Evolutionary conservation across 2,888 invertebrate genomes (phyloP).

Genomic region (Aleiodes testaceus): DNA sequence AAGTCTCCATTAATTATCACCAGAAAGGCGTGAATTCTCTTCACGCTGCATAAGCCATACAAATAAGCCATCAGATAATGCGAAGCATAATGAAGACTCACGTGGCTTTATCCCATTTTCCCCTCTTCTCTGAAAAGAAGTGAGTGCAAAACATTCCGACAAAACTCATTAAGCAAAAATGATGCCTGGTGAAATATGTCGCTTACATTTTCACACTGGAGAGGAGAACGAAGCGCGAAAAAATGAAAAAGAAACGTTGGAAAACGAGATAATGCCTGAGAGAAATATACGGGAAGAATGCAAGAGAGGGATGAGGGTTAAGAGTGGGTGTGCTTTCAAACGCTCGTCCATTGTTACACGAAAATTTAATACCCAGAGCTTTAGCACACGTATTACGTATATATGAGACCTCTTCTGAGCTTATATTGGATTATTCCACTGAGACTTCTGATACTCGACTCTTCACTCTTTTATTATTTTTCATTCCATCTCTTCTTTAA

Average conservation of each 20-base stretch:
- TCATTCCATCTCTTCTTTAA: not conserved
- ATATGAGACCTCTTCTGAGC: slow-evolving; percentile 1
- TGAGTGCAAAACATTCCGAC: slow-evolving; percentile 15
- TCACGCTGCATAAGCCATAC: not conserved
- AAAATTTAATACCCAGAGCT: slow-evolving; percentile 20
- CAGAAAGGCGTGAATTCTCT: not conserved
- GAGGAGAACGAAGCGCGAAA: not conserved
- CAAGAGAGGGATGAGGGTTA: too few species aligned
- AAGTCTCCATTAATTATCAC: slow-evolving; percentile 11
- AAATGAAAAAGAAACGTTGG: not conserved
- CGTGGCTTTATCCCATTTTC: not conserved
- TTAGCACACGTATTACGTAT: slow-evolving; percentile 12
- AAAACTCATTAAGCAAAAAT: slow-evolving; percentile 39
- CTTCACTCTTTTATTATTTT: slow-evolving; percentile 6
- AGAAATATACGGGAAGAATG: slow-evolving; percentile 10
- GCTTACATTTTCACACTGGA: not conserved
- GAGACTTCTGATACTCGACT: slow-evolving; percentile 25
- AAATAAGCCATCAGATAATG: slow-evolving; percentile 18
- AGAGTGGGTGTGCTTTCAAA: slow-evolving; percentile 27
- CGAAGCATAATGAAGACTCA: slow-evolving; percentile 16
- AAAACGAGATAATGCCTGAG: slow-evolving; percentile 20
- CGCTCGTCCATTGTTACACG: slow-evolving; percentile 28
- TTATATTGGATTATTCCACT: slow-evolving; percentile 32
- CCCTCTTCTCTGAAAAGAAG: not conserved
- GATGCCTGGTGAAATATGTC: slow-evolving; percentile 22